These are phyloP conservation scores for Melieria picta DNA, from an alignment of 2,888 invertebrate genomes.

Conservation along the genomic window DNA sequence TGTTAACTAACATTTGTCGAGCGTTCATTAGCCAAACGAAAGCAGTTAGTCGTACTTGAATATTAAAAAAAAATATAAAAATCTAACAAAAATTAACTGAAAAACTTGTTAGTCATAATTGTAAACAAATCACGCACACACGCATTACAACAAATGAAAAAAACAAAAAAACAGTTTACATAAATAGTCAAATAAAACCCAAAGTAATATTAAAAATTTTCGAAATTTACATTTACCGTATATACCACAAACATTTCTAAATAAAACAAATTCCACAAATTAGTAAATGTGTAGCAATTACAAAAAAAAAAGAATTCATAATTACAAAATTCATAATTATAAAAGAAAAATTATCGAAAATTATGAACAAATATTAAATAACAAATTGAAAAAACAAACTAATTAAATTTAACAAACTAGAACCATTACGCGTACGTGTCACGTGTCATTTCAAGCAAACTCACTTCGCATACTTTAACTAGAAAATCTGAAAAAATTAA, in stretches of 20 bases:
- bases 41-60: conserved; percentile 2
- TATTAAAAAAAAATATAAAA: neutral
- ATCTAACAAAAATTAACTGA: conserved; percentile 22
- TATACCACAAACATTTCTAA: neutral
- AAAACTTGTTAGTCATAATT: conserved; percentile 12
- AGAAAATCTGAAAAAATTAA: neutral
- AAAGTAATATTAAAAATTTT: conserved; percentile 9
- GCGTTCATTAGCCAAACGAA: neutral
- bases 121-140: conserved; percentile 51
- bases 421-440: too few relatives aligned
- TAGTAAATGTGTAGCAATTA: neutral
- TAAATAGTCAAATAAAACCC: conserved; percentile 14
- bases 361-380: too few relatives aligned
- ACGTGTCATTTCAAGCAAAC: too few relatives aligned
- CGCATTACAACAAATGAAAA: conserved; percentile 22
- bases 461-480: too few relatives aligned
- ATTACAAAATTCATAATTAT: neutral
- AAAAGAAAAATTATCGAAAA: too few relatives aligned
- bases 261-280: neutral
- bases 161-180: neutral
- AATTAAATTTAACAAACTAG: too few relatives aligned
- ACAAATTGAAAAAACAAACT: too few relatives aligned
- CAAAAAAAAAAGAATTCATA: neutral
- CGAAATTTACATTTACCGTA: neutral
- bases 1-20: neutral